Evolutionary conservation across 2,797 vertebrate genomes (phyloP), one percentile per base, ranked within the genome.

Genomic region (Falco berigora): DNA sequence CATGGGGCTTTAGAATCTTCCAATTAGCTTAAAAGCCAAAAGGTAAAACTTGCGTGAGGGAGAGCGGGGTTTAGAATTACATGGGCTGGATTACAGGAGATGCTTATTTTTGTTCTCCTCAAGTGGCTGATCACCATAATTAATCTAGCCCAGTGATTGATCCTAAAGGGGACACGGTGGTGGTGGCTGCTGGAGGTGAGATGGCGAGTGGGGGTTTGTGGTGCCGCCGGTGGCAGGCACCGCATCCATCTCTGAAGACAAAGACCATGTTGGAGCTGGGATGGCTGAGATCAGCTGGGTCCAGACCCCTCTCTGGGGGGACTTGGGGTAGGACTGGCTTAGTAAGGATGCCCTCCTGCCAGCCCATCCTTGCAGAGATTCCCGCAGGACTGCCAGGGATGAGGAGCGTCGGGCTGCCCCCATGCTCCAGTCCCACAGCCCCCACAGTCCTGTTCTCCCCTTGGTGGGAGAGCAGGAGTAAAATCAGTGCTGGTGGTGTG

Each of bases 1-100:
- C 1, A 0, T 52, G 14, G 25, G 27, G 21, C 58, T 88, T 90
- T 25, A 52, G 44, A 30, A 63, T 82, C 53, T 92, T 82, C 63
- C 72, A 94, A 47, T 90, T 92, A 92, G 72, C 40, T 92, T 90
- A 88, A 96, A 96, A 95, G 92, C 53, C 71, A 90, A 90, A 92
- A 92, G 79, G 58, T 86, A 79, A 67, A 88, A 92, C n/a, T 58
- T 62, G 13, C 14, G 36, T 50, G 52, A 88, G 42, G 22, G 52
- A 67, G 63, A 78, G 53, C 2, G 0, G 9, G 59, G 86, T 92
- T 90, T 94, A 88, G 68, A 79, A 76, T 96, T 90, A 71, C 80
- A 68, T 64, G 84, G 64, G 25, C 67, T 68, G 72, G 75, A 84
- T 92, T 94, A 92, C 69, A 74, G 52, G 42, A 92, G 40, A 25